Evolutionary conservation across 2,888 invertebrate genomes (phyloP).

Genomic region (Metacarcinus magister): DNA sequence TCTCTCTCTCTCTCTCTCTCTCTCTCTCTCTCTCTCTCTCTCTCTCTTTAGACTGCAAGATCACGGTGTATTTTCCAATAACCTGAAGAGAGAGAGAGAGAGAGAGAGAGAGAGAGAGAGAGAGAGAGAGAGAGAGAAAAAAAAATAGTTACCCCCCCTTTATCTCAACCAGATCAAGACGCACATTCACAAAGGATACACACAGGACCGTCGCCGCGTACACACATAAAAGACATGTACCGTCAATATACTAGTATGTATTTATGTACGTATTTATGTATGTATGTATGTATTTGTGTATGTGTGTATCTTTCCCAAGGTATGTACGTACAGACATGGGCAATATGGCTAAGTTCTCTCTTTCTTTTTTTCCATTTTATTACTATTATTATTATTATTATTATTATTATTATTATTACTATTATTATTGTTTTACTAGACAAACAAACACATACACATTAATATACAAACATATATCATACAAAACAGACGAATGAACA

Average conservation of each 20-base stretch:
- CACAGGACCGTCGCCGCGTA: not conserved
- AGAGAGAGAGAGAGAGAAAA: not conserved
- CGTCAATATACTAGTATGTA: not conserved
- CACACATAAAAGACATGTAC: not conserved
- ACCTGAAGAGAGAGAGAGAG: too few relatives aligned
- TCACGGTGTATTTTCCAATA: too few relatives aligned
- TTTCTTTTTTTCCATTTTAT: not conserved
- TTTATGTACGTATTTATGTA: not conserved
- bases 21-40: not conserved
- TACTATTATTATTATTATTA: too few relatives aligned
- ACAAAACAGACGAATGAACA: not conserved
- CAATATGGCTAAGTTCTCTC: not conserved
- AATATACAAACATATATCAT: too few relatives aligned
- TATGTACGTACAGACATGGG: not conserved
- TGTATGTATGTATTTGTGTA: too few relatives aligned
- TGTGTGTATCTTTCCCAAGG: too few relatives aligned
- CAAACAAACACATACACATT: not conserved
- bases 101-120: too few relatives aligned
- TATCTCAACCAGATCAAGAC: not conserved
- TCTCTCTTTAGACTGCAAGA: not conserved
- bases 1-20: constrained; percentile 26
- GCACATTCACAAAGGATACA: not conserved
- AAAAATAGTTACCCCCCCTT: not conserved
- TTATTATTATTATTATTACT: too few relatives aligned
- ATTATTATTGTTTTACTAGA: not conserved